A percentile compares a stretch with the other conserved stretches of the same genome.
phyloP scores from a whole-genome alignment of 64 coral and sea anemone genomes.

The Pocillopora verrucosa region DNA sequence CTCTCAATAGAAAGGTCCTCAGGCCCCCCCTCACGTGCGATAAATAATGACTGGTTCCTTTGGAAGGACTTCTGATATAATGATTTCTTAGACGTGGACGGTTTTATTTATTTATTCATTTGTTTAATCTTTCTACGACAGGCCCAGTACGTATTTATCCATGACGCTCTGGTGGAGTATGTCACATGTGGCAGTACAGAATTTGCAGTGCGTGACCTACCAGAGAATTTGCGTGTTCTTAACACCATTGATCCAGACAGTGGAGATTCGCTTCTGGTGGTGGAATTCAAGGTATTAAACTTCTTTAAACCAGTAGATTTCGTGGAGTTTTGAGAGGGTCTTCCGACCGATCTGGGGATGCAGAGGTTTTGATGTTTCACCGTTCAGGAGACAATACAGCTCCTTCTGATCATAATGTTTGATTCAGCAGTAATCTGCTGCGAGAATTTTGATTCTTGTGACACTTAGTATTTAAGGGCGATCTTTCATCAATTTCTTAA shows the following conservation, averaged over 20 bases:
- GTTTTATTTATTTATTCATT: neutral
- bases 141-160: constrained; percentile 94
- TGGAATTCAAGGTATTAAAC: constrained; percentile 71
- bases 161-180: constrained; percentile 89
- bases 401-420: too few species aligned
- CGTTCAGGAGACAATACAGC: too few species aligned
- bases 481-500: too few species aligned
- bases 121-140: neutral
- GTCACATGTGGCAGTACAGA: constrained; percentile 85
- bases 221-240: constrained; percentile 71
- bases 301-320: neutral
- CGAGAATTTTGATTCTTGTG: neutral
- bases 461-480: too few species aligned
- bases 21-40: too few species aligned
- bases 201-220: constrained; percentile 62
- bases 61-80: too few species aligned
- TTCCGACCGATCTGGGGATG: neutral
- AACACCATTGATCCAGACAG: constrained; percentile 65
- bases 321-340: neutral
- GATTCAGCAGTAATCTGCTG: too few species aligned
- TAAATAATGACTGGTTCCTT: too few species aligned
- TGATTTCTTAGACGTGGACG: too few species aligned
- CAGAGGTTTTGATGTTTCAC: too few species aligned
- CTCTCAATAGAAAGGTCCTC: too few species aligned
- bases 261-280: constrained; percentile 50